These are phyloP conservation scores for Capromys pilorides DNA, from an alignment of 2,797 vertebrate species.

Conservation along the genomic window DNA sequence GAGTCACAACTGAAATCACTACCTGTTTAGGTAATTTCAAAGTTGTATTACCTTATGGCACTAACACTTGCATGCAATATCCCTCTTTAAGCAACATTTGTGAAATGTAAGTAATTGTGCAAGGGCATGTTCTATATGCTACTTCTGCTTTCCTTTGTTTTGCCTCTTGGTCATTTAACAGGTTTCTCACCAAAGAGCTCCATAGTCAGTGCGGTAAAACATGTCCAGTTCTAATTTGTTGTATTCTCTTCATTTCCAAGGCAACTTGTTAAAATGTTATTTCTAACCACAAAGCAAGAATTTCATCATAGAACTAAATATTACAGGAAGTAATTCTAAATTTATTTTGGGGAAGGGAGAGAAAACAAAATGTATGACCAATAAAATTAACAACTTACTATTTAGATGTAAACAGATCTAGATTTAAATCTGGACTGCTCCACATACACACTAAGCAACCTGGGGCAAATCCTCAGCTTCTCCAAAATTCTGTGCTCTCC, in stretches of 20 bases:
- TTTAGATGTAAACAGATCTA: constrained; percentile 45
- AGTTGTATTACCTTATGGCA: neutral
- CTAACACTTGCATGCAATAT: neutral
- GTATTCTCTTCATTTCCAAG: constrained; percentile 48
- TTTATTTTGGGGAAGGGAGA: constrained; percentile 30
- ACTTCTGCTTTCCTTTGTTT: constrained; percentile 1
- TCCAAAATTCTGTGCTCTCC: constrained; percentile 34
- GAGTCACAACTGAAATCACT: neutral
- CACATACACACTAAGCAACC: neutral
- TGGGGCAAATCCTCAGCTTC: constrained; percentile 14
- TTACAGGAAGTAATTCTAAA: constrained; percentile 10
- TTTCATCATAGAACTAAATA: constrained; percentile 1
- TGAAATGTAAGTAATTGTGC: constrained; percentile 11
- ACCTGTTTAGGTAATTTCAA: constrained; percentile 19
- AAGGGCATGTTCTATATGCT: neutral
- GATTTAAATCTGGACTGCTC: neutral
- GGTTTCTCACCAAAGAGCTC: constrained; percentile 27
- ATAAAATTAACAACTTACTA: constrained; percentile 48
- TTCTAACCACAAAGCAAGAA: constrained; percentile 45
- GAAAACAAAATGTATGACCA: neutral
- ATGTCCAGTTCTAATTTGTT: constrained; percentile 50
- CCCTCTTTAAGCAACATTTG: constrained; percentile 34
- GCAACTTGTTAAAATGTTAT: constrained; percentile 3
- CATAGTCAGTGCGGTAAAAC: neutral
- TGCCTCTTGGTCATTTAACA: neutral